Percentiles rank a stretch among this genome's conserved stretches.
These are phyloP conservation scores for Pomacea maculata DNA, from an alignment of 1,140 invertebrate genomes.

Conservation along the genomic window DNA sequence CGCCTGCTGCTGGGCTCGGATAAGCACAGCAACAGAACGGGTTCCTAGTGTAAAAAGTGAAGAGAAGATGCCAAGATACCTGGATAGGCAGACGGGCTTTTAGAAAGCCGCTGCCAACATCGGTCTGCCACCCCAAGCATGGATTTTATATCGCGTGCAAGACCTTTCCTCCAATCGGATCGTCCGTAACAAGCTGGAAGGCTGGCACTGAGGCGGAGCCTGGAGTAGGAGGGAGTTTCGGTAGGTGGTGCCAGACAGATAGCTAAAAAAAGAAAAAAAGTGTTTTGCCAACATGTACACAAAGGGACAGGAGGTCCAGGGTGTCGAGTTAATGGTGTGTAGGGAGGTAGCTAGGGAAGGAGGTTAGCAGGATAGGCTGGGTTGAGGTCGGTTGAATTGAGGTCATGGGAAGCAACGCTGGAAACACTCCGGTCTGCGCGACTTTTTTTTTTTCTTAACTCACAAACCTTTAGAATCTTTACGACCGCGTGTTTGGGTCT, in stretches of 20 bases:
- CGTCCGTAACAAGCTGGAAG: neutral
- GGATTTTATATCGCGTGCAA: constrained; percentile 13
- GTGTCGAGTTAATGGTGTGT: neutral
- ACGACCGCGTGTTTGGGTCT: too few relatives aligned
- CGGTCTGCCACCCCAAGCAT: neutral
- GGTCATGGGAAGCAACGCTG: neutral
- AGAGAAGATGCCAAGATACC: neutral
- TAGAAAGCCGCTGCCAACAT: constrained; percentile 17
- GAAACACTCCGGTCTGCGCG: neutral
- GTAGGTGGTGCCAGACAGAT: neutral
- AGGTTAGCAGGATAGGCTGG: neutral
- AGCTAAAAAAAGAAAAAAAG: neutral
- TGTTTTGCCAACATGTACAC: neutral
- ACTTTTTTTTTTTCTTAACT: too few relatives aligned
- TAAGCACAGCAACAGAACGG: constrained; percentile 13
- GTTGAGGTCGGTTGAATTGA: neutral
- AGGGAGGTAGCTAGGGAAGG: neutral
- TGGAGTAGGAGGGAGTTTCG: neutral
- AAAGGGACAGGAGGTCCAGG: neutral
- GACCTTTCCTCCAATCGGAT: constrained; percentile 5
- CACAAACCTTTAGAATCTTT: too few relatives aligned
- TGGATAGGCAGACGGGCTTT: constrained; percentile 15
- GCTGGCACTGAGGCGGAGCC: neutral
- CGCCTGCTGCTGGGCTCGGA: constrained; percentile 10
- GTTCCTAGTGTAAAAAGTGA: neutral